Evolutionary conservation across 1,140 invertebrate species (phyloP), one percentile per base, ranked within the genome.

Genomic region (Cepaea nemoralis): DNA sequence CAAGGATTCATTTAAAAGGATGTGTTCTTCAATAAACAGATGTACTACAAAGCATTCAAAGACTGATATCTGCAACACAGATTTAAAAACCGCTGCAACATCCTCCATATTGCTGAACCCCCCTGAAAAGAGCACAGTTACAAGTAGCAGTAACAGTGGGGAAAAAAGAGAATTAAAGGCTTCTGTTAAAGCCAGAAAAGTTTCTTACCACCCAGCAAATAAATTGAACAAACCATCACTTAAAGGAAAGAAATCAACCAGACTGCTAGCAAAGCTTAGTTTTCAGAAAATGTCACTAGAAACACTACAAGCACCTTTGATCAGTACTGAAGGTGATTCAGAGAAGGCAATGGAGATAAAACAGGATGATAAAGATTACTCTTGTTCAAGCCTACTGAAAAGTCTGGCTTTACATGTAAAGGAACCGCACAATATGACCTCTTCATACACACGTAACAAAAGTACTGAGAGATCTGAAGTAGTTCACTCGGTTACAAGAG

Each of bases 311-410:
- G 1, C 66, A 69, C 31, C 66, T n/a, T 70, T 70, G 69, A n/a
- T 70, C 35, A 70, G 35, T 70, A 14, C 37, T 69, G 37, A 69
- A 6, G 8, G 37, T 37, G 69, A 63, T 63, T 31, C 33, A 63
- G 59, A 63, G 59, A 63, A 63, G 59, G 59, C n/a, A 31, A 16
- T 74, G 12, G 71, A 74, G 42, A 1, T 48, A 12, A 45, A n/a
- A n/a, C 24, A 40, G 5, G 71, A 74, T 74, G 71, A 74, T 8
- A 74, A 48, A 50, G 71, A 39, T 45, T 74, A 74, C 40, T 74
- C 42, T 31, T 74, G 33, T 45, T 74, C 71, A 27, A 50, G 6
- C 31, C 24, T 74, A 14, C 35, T 74, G 71, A 74, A 74, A 74
- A 74, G 50, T 27, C 33, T 74, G 24, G 71, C 71, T 1, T 33